Evolutionary conservation across 2,888 invertebrate genomes (phyloP).

Genomic region (Cataglyphis cursor): DNA sequence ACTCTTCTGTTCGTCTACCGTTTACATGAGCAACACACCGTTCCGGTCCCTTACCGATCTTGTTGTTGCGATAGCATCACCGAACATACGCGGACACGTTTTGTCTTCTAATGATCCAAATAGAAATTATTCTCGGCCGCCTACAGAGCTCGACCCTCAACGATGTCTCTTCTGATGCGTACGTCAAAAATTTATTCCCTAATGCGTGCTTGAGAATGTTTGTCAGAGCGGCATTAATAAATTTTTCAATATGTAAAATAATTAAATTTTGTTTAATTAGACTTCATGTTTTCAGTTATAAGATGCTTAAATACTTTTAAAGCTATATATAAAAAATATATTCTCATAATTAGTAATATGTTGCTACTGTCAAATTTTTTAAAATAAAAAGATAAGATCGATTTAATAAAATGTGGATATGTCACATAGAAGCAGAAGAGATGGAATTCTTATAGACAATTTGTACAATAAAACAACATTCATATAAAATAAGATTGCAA

Average conservation of each 20-base stretch:
- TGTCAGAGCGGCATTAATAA: neutral
- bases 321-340: neutral
- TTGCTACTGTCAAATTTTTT: no score
- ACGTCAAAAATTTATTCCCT: slow-evolving; percentile 2
- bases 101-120: slow-evolving; percentile 82
- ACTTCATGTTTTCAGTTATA: neutral
- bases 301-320: neutral
- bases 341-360: no score
- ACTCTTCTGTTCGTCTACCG: slow-evolving; percentile 71
- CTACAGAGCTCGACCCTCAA: slow-evolving; percentile 62
- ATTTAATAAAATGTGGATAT: neutral
- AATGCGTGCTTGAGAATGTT: neutral
- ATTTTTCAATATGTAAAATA: neutral
- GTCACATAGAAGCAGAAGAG: neutral
- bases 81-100: slow-evolving; percentile 77
- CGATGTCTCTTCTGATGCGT: slow-evolving; percentile 36
- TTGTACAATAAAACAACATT: neutral
- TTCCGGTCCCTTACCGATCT: slow-evolving; percentile 71
- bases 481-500: neutral
- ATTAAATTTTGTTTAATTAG: neutral
- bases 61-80: slow-evolving; percentile 76
- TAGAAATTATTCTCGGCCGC: slow-evolving; percentile 77
- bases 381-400: neutral
- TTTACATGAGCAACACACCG: slow-evolving; percentile 75
- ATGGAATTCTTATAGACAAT: neutral